Base-by-base conservation (phyloP, 2,113 vertebrate species). In the Clupea harengus region DNA sequence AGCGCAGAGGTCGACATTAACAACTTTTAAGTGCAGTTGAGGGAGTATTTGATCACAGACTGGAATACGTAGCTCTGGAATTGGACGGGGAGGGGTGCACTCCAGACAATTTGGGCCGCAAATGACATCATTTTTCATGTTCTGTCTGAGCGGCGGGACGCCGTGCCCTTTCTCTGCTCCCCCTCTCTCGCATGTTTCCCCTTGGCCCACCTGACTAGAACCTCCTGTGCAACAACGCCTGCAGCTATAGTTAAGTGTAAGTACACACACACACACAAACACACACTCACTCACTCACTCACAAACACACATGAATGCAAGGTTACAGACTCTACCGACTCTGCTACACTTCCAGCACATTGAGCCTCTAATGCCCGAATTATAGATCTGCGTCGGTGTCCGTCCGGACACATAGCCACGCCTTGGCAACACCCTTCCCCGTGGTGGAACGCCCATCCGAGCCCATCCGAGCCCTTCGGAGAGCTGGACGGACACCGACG, bases 41-140 rank as follows among this genome's bases (percentile, higher is more conserved):
- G 84, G 80, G 84, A 82, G 80, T 81, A 85, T 46, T 85, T 52
- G 39, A 46, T 85, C 78, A 82, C 49, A 28, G 67, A 2, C 67
- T 75, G 67, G 25, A 32, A 39, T 75, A 75, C 28, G 67, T 39
- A 10, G 67, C 67, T 39, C 67, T 75, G 67, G 13, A 75, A 75
- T 22, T 18, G 39, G 25, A 54, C 28, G 82, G 52, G 50, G 20
- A 13, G 50, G 49, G 10, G 44, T 45, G 52, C 82, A 67, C 25
- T 28, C 25, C 44, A 72, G 25, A 81, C 49, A 50, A 80, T 45
- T 75, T 32, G 18, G 85, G 82, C 47, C 17, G 72, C 50, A 83
- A 83, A 87, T 83, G 86, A 82, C 84, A 82, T 85, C 84, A 87
- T 89, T 83, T 82, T 52, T 87, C 88, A 87, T 32, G 45, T 15